Base-by-base conservation (phyloP, 2,113 vertebrate species). In the Myrmophylax atrothorax region DNA sequence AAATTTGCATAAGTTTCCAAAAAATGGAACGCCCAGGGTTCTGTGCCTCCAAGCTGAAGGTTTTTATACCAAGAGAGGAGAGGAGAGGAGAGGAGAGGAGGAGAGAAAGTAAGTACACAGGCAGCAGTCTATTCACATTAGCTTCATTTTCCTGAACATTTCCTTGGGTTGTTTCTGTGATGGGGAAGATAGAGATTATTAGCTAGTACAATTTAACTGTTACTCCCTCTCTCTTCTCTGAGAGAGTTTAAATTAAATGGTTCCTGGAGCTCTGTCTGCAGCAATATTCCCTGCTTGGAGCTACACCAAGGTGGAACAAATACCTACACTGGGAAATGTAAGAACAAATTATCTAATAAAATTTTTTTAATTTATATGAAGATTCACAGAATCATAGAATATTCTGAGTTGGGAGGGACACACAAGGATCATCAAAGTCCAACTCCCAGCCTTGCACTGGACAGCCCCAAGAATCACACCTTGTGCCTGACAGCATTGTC, bases 261-360 rank as follows among this genome's bases (percentile, higher is more conserved):
- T 60, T 91, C 20, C 46, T 82, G 20, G 69, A 91, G 29, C 8
- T 67, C 46, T 93, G 29, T 70, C 52, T 87, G 55, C 26, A 76
- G 33, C 25, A 83, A 14, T 66, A 47, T 83, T 92, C 58, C 3
- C 2, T 82, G 78, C 62, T 52, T 80, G 85, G 67, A 85, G 82
- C 78, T 64, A 80, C 15, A 76, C 31, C 35, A 62, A 72, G 12
- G 35, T 68, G 40, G 44, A 81, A 38, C 31, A 77, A 87, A 63
- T 56, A 64, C 29, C 37, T 64, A 23, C 46, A 14, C 17, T 66
- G 74, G 69, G 50, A 91, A 89, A 79, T 82, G 17, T 40, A 87
- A 87, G n/a, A 93, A 94, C 44, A 93, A 85, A 88, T 79, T 79
- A 47, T 59, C 44, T 76, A 93, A 66, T 66, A 37, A 90, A 92